Base-by-base conservation (phyloP, 2,797 vertebrate species). In the Benthosema pterotum region DNA sequence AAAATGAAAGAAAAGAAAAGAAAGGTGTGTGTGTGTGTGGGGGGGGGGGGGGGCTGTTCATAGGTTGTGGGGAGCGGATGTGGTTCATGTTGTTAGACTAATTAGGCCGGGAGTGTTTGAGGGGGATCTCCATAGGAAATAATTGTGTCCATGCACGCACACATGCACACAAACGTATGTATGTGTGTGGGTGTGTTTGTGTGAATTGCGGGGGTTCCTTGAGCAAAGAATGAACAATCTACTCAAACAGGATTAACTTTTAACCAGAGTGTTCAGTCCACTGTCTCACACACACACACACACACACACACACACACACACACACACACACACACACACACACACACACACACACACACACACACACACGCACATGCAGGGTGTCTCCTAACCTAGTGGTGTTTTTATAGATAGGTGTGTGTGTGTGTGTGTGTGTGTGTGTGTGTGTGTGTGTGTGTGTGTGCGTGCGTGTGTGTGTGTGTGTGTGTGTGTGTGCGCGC, bases 241-340 rank as follows among this genome's bases (percentile, higher is more conserved):
- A 72, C 84, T 77, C 82, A 83, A 38, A 89, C 79, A 72, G 86
- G 89, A 92, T 90, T 91, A 91, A 87, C 74, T 50, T 88, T 88
- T 82, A 88, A 91, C 91, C 67, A 74, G 72, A 55, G 70, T 43
- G 60, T 76, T 78, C 66, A 57, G 67, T 67, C 88, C 28, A 51
- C 63, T 77, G 73, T 83, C 74, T 72, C 71, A 83, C 83, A 81
- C 77, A n/a, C n/a, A n/a, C n/a, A n/a, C n/a, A n/a, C n/a, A n/a
- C n/a, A n/a, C n/a, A n/a, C n/a, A n/a, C n/a, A n/a, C n/a, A 73
- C 71, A 83, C 83, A 81, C 77, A n/a, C n/a, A n/a, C n/a, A n/a
- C n/a, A n/a, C n/a, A n/a, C n/a, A n/a, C n/a, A n/a, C n/a, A n/a
- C n/a, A n/a, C n/a, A n/a, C n/a, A n/a, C n/a, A n/a, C n/a, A n/a